phyloP scores from a whole-genome alignment of 2,113 vertebrate species.

The Elephantulus edwardii region DNA sequence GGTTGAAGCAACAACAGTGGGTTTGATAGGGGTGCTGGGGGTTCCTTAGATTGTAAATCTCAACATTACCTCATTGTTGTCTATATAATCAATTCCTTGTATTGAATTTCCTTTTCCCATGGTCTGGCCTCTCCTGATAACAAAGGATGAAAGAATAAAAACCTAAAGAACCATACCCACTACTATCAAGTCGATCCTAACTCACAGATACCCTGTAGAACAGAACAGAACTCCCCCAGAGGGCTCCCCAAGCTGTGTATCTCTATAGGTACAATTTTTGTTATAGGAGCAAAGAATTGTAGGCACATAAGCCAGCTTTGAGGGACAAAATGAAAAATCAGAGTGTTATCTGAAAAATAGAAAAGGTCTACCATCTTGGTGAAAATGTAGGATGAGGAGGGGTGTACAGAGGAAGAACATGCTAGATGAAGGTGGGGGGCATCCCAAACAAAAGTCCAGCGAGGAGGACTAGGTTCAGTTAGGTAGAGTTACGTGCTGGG shows the following conservation, averaged over 20 bases:
- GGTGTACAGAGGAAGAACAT: neutral
- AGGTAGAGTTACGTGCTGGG: neutral
- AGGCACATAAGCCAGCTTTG: neutral
- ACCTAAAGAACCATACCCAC: no score
- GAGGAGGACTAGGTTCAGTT: neutral
- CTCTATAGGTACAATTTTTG: neutral
- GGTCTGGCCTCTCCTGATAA: neutral
- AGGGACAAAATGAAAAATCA: no score
- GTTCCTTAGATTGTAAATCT: neutral
- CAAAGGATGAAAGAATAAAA: neutral
- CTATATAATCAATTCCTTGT: neutral
- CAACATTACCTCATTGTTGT: neutral
- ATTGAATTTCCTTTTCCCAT: neutral
- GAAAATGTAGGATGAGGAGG: neutral
- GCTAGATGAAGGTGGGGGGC: rapidly evolving
- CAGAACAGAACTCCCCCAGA: no score
- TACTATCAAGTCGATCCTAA: no score
- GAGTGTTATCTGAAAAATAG: neutral
- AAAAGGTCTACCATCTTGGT: neutral
- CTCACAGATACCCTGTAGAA: no score
- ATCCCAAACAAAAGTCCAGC: neutral
- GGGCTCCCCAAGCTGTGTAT: no score
- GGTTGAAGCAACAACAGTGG: neutral
- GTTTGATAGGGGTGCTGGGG: neutral
- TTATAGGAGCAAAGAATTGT: neutral